Conservation (phyloP, 2,888 invertebrate genomes). For the Trachelus tabidus region DNA sequence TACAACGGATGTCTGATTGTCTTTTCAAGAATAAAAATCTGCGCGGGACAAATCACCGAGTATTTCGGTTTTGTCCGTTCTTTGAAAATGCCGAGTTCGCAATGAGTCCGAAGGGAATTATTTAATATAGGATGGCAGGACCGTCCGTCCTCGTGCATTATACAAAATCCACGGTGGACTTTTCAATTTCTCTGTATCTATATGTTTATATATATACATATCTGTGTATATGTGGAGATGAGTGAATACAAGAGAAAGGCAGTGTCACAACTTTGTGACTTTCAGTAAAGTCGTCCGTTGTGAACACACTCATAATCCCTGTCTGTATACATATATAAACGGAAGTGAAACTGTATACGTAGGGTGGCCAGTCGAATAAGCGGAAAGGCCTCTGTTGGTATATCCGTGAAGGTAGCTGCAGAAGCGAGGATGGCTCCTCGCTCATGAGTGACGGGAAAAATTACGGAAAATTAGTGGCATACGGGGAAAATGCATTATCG, state of each 20-base stretch:
- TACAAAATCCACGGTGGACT: conserved; percentile 38
- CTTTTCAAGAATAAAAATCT: background rate
- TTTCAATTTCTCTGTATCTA: background rate
- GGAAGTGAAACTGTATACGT: background rate
- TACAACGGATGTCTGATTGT: background rate
- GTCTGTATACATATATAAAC: background rate
- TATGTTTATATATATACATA: conserved; percentile 23
- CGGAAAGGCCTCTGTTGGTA: background rate
- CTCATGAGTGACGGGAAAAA: conserved; percentile 1
- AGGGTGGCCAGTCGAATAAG: conserved; percentile 21
- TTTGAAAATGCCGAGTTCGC: background rate
- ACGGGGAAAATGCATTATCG: conserved; percentile 43
- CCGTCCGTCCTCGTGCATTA: conserved; percentile 54
- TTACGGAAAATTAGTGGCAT: conserved; percentile 27
- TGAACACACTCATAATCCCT: background rate
- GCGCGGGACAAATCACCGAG: background rate
- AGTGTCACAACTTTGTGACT: background rate
- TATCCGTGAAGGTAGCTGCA: background rate
- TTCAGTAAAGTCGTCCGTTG: background rate
- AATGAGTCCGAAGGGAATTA: conserved; percentile 54
- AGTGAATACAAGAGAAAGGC: conserved; percentile 16
- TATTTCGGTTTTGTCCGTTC: background rate
- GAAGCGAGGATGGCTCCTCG: background rate
- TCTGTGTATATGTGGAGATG: conserved; percentile 31
- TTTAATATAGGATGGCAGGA: conserved; percentile 54